These are phyloP conservation scores for Chrysolina haemoptera DNA, from an alignment of 2,888 invertebrate species.

Conservation along the genomic window DNA sequence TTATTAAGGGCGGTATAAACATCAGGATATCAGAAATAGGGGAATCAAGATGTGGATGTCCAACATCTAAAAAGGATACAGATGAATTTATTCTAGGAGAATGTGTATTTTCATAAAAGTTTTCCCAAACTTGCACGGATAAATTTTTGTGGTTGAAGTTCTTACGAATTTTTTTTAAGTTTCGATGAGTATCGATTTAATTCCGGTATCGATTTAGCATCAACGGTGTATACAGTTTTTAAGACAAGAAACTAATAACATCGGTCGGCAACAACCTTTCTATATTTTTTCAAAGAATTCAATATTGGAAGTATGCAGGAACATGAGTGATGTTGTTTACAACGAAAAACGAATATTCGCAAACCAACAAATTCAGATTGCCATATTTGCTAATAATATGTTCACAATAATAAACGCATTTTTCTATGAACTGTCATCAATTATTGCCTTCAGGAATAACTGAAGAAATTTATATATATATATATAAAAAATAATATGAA, in stretches of 20 bases:
- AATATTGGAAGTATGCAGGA: no score
- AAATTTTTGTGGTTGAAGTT: slow-evolving; percentile 6
- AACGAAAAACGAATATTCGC: no score
- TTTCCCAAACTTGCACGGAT: slow-evolving; percentile 9
- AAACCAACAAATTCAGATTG: no score
- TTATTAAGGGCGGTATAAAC: not conserved
- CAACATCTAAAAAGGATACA: not conserved
- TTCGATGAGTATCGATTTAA: no score
- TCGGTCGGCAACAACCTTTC: no score
- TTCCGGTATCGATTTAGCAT: no score
- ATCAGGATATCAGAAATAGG: not conserved
- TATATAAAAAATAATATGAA: slow-evolving; percentile 5
- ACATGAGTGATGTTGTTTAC: no score
- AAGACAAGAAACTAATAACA: no score
- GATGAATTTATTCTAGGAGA: not conserved
- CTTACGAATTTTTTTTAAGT: no score
- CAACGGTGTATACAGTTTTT: no score
- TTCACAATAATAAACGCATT: not conserved
- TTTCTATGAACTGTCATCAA: not conserved
- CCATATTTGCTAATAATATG: no score
- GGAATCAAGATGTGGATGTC: not conserved
- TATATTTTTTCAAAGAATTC: no score
- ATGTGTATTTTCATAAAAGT: not conserved
- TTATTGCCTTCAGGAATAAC: not conserved
- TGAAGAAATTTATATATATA: slow-evolving; percentile 3